A percentile compares a stretch with the other conserved stretches of the same genome.
phyloP scores from a whole-genome alignment of 2,797 vertebrate genomes.

The Emydoidea blandingii region DNA sequence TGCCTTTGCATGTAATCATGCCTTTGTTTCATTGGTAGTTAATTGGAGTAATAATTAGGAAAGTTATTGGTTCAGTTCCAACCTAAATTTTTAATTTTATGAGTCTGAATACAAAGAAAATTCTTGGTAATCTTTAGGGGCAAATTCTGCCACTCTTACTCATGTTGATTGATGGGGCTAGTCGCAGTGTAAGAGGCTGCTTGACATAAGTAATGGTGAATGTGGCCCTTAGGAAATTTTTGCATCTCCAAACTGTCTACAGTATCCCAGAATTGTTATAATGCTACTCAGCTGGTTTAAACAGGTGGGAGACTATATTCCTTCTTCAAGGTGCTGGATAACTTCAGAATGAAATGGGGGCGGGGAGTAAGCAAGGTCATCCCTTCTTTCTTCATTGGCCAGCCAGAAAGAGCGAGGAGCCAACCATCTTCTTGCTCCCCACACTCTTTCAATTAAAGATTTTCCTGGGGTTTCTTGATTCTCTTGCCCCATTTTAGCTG shows the following conservation, averaged over 20 bases:
- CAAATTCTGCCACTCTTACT: not conserved
- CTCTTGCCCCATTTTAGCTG: not conserved
- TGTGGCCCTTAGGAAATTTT: too few relatives aligned
- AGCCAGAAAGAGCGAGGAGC: not conserved
- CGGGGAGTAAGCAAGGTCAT: not conserved
- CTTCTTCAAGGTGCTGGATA: not conserved
- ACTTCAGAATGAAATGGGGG: not conserved
- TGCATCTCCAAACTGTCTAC: not conserved
- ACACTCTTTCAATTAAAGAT: not conserved
- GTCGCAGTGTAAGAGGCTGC: not conserved
- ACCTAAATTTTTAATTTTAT: not conserved
- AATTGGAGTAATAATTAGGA: conserved; percentile 9
- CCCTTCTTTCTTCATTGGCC: not conserved
- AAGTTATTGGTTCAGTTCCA: not conserved
- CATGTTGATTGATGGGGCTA: not conserved
- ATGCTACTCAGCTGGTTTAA: not conserved
- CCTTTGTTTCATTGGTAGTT: not conserved
- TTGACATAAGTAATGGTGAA: not conserved
- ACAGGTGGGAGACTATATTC: not conserved
- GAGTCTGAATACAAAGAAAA: not conserved
- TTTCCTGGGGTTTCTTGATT: not conserved
- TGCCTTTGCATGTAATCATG: not conserved
- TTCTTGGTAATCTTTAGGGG: not conserved
- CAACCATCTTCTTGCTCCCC: not conserved
- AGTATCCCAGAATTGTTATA: not conserved